phyloP scores from a whole-genome alignment of 1,140 invertebrate genomes.

The Idris sp. region DNA sequence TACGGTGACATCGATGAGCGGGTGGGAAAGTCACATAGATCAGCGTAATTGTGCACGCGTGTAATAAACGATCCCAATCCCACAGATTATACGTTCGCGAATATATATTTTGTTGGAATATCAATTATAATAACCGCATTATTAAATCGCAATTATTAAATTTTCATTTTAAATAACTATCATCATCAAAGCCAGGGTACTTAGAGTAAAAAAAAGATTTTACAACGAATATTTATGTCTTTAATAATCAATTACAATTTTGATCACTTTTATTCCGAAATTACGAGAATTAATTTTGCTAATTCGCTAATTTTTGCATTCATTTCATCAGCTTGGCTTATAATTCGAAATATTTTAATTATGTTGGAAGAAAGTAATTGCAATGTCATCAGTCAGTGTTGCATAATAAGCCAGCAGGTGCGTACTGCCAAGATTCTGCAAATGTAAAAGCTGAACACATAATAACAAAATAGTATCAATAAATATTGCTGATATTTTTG shows the following conservation, averaged over 20 bases:
- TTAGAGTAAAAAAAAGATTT: too few relatives aligned
- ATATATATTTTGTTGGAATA: constrained; percentile 26
- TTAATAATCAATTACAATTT: too few relatives aligned
- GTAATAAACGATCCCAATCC: constrained; percentile 47
- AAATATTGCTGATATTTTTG: constrained; percentile 13
- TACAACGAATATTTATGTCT: too few relatives aligned
- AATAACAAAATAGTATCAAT: constrained; percentile 16
- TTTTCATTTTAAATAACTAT: constrained; percentile 15
- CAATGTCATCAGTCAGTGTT: constrained; percentile 52
- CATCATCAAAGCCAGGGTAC: constrained; percentile 15
- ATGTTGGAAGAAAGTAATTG: constrained; percentile 49
- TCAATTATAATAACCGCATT: constrained; percentile 42
- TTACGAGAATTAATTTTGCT: constrained; percentile 8
- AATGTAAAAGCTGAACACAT: constrained; percentile 3
- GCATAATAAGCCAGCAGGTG: constrained; percentile 48
- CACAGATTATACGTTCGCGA: constrained; percentile 29
- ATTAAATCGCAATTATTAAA: constrained; percentile 17
- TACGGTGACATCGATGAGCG: constrained; percentile 61
- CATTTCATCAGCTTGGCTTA: constrained; percentile 12
- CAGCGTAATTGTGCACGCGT: constrained; percentile 35
- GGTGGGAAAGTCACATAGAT: constrained; percentile 59
- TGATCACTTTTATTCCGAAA: not conserved
- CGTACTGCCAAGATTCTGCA: constrained; percentile 16
- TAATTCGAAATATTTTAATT: constrained; percentile 31
- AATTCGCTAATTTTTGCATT: constrained; percentile 17